A percentile compares a stretch with the other conserved stretches of the same genome.
These are phyloP conservation scores for Pungitius pungitius DNA, from an alignment of 2,113 vertebrate species.

Conservation along the genomic window DNA sequence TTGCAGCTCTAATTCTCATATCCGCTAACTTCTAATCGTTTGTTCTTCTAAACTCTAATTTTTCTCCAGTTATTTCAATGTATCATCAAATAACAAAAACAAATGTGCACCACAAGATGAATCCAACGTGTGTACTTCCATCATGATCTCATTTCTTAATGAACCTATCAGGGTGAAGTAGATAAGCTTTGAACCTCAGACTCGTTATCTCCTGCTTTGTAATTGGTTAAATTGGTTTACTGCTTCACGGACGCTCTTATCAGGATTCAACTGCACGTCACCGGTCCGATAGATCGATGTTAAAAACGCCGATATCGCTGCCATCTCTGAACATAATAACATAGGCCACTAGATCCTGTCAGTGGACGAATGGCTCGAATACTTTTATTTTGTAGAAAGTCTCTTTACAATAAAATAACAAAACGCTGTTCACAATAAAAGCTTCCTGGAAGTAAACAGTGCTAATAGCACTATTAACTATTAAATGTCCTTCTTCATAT, in stretches of 20 bases:
- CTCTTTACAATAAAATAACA: neutral
- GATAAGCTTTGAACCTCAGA: conserved; percentile 16
- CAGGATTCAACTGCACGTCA: neutral
- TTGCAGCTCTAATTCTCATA: neutral
- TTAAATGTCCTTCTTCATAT: too few relatives aligned
- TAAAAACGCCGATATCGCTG: neutral
- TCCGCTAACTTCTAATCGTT: neutral
- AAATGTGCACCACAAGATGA: neutral
- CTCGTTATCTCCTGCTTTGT: neutral
- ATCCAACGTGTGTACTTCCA: too few relatives aligned
- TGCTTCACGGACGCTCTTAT: conserved; percentile 16
- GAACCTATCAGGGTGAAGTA: neutral
- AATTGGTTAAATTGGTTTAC: conserved; percentile 59
- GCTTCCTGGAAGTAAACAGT: too few relatives aligned
- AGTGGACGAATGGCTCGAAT: neutral
- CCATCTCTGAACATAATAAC: too few relatives aligned
- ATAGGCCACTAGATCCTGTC: too few relatives aligned
- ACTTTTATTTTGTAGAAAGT: neutral
- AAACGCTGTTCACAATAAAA: neutral
- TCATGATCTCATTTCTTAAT: neutral
- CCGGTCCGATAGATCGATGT: neutral
- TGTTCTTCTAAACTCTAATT: neutral
- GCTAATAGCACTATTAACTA: too few relatives aligned
- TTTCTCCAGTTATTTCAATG: neutral
- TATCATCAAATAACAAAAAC: neutral